Conservation (phyloP, 1,140 invertebrate genomes). For the Diachasma alloeum region DNA sequence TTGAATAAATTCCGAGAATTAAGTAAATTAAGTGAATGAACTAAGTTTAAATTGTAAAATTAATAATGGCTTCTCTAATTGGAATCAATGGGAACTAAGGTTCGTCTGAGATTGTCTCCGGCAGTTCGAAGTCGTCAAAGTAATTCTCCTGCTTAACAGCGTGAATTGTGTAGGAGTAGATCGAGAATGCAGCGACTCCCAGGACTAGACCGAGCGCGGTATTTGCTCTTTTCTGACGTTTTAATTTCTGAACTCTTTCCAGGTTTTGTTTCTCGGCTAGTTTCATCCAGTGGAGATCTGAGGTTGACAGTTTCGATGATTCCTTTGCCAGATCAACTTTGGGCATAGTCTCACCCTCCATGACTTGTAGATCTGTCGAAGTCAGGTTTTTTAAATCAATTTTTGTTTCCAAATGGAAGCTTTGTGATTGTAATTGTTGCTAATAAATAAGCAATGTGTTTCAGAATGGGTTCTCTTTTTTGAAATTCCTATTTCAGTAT, state of each 20-base stretch:
- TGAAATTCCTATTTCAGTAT: too few species aligned
- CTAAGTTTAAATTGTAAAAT: too few species aligned
- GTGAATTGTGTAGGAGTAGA: slow-evolving; percentile 85
- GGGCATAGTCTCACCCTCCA: slow-evolving; percentile 63
- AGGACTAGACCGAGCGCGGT: slow-evolving; percentile 69
- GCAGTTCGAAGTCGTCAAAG: slow-evolving; percentile 86
- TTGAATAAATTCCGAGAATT: not conserved
- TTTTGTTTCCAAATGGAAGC: too few species aligned
- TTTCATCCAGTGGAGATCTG: slow-evolving; percentile 80
- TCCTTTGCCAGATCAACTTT: slow-evolving; percentile 66
- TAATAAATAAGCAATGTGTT: too few species aligned
- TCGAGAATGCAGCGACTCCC: slow-evolving; percentile 71
- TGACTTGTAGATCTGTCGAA: slow-evolving; percentile 14
- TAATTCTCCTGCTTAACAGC: slow-evolving; percentile 87
- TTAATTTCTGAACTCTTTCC: slow-evolving; percentile 42
- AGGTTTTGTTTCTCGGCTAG: slow-evolving; percentile 78
- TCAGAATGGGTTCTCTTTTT: too few species aligned
- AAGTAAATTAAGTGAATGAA: slow-evolving; percentile 10
- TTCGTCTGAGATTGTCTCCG: slow-evolving; percentile 64
- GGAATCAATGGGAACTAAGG: slow-evolving; percentile 31
- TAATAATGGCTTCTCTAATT: not conserved
- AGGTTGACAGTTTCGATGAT: slow-evolving; percentile 67
- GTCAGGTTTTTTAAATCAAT: not conserved
- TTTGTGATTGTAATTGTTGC: too few species aligned
- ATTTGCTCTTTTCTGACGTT: slow-evolving; percentile 33